Evolutionary conservation across 2,797 vertebrate genomes (phyloP), one percentile per base, ranked within the genome.

Genomic region (Brachyalestes nurse): DNA sequence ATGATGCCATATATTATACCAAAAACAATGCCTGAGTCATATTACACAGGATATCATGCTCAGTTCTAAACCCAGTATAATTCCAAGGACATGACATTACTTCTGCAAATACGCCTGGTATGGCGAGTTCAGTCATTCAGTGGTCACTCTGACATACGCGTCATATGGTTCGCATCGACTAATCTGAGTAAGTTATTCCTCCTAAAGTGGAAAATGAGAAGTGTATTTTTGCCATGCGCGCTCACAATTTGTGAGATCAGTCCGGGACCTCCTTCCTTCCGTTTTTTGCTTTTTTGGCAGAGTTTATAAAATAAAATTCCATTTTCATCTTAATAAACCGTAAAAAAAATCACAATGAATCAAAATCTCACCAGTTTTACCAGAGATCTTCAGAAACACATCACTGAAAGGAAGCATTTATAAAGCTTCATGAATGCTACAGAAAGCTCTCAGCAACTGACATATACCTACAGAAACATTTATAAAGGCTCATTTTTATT

Each of bases 121-220:
- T 34, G 6, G 16, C 19, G 7, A 16, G 6, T 6, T 65, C 38
- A 40, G 8, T 17, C 62, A 65, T n/a, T 34, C 34, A 17, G 23
- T 34, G 6, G 55, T 28, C 28, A 3, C 55, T 57, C 55, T 21
- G 55, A n/a, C n/a, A 19, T 21, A 8, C 7, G 1, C 19, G 28
- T 28, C 28, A 28, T 28, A 13, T 67, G 65, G 40, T n/a, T 47
- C 19, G 6, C 23, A 5, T 67, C 19, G 21, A 19, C 19, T 65
- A 40, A 38, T 38, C 16, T 64, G 61, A 65, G n/a, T 65, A 47
- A 67, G 10, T n/a, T 47, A 67, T 21, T 67, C 42, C 40, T 67
- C 10, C n/a, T 21, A 17, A 45, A 67, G 3, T 3, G 28, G 28
- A 67, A 21, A 45, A 45, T n/a, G 42, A 42, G 65, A n/a, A 67